Evolutionary conservation across 2,797 vertebrate genomes (phyloP).

Genomic region (Acipenser transmontanus): DNA sequence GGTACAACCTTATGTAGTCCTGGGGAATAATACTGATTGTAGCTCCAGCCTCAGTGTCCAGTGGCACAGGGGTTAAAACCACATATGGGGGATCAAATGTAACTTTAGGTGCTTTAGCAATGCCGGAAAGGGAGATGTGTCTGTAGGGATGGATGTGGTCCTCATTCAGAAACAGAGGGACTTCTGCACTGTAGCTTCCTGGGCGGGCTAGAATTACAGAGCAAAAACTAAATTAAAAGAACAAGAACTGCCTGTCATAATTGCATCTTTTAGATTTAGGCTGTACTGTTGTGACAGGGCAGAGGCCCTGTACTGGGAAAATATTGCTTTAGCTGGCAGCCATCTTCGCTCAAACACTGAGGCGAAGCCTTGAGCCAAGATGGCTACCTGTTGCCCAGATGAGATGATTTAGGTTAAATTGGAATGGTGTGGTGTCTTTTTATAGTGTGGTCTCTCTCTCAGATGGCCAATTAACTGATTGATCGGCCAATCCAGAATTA

Average conservation of each 20-base stretch:
- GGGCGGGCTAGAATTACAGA: constrained; percentile 33
- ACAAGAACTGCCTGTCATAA: not conserved
- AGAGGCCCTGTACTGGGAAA: no score
- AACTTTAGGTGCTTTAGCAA: constrained; percentile 49
- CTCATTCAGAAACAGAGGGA: constrained; percentile 54
- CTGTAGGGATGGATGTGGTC: constrained; percentile 37
- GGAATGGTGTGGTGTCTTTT: no score
- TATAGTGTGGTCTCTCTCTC: no score
- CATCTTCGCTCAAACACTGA: no score
- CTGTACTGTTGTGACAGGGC: not conserved
- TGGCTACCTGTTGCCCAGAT: no score
- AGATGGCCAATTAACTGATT: no score
- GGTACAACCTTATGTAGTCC: constrained; percentile 63
- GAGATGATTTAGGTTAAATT: no score
- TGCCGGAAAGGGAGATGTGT: constrained; percentile 51
- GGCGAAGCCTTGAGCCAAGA: no score
- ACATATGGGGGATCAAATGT: constrained; percentile 60
- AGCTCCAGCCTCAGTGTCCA: constrained; percentile 44
- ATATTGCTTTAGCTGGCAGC: no score
- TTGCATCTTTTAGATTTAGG: constrained; percentile 9
- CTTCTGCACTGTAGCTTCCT: constrained; percentile 37
- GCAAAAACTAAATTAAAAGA: not conserved
- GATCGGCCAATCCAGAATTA: no score
- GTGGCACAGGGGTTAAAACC: constrained; percentile 65
- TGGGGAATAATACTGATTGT: constrained; percentile 52